Evolutionary conservation across 2,797 vertebrate genomes (phyloP).

Genomic region (Coluber constrictor): DNA sequence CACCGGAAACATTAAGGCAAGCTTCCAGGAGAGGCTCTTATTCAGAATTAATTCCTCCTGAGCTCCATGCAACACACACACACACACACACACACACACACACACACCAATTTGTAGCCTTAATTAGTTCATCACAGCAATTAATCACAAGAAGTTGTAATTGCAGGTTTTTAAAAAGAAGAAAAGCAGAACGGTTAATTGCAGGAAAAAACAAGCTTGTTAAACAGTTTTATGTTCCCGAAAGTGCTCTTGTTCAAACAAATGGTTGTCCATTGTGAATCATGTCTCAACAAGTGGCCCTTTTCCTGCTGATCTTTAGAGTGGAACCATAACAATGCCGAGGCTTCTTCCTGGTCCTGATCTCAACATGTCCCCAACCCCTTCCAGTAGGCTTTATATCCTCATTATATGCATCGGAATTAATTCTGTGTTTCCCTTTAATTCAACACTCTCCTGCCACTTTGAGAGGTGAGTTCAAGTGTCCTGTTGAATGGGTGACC

Average conservation of each 20-base stretch:
- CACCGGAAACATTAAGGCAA: not conserved
- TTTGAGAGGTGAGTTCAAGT: not conserved
- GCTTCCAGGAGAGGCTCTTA: not conserved
- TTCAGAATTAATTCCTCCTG: not conserved
- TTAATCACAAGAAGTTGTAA: conserved; percentile 23
- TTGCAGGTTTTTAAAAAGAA: not conserved
- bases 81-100: not conserved
- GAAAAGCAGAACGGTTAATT: conserved; percentile 17
- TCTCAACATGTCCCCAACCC: not conserved
- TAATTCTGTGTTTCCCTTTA: not conserved
- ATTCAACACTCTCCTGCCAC: not conserved
- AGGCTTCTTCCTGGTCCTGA: not conserved
- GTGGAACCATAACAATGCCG: not conserved
- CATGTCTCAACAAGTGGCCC: not conserved
- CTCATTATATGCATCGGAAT: not conserved
- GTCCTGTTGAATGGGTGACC: not conserved
- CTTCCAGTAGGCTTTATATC: not conserved
- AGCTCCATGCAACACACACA: not conserved
- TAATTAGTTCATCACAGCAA: conserved; percentile 19
- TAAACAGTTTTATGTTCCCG: conserved; percentile 3
- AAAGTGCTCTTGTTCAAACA: not conserved
- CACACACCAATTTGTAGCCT: not conserved
- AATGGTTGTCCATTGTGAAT: not conserved
- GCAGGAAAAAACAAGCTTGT: not conserved
- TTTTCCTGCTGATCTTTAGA: not conserved